Percentiles rank a stretch among this genome's conserved stretches.
These are phyloP conservation scores for Wasmannia auropunctata DNA, from an alignment of 1,140 invertebrate genomes.

Conservation along the genomic window DNA sequence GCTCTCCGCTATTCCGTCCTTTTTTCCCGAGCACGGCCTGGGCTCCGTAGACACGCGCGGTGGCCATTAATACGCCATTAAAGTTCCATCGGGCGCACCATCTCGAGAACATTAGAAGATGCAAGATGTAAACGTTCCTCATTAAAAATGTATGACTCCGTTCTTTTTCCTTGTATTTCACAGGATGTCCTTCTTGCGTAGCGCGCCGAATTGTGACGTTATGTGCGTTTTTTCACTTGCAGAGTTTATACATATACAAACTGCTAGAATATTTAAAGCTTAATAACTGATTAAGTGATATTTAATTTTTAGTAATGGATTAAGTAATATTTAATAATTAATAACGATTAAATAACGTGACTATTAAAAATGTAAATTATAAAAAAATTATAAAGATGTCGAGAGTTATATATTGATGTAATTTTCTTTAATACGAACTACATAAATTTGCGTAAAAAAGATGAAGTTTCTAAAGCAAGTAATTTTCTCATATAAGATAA, in stretches of 20 bases:
- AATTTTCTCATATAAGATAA: background rate
- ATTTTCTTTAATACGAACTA: background rate
- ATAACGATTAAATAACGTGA: background rate
- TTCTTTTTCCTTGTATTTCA: conserved; percentile 15
- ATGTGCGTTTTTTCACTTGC: background rate
- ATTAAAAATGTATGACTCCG: conserved; percentile 55
- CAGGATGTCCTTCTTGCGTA: background rate
- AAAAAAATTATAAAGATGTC: background rate
- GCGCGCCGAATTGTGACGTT: background rate
- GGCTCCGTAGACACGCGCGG: conserved; percentile 55
- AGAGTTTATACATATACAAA: background rate
- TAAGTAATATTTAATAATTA: background rate
- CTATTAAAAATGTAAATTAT: background rate
- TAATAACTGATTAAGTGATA: too few species aligned
- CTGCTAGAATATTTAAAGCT: background rate
- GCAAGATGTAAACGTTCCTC: conserved; percentile 48
- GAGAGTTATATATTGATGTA: background rate
- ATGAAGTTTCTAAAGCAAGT: background rate
- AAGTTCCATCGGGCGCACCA: conserved; percentile 48
- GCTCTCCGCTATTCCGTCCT: background rate
- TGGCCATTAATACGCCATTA: conserved; percentile 73
- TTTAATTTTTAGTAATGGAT: background rate
- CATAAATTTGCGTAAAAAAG: background rate
- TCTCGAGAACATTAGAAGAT: conserved; percentile 56
- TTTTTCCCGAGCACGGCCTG: conserved; percentile 24